Percentiles rank a stretch among this genome's conserved stretches.
These are phyloP conservation scores for Dryoscopus gambensis DNA, from an alignment of 2,113 vertebrate species.

Conservation along the genomic window DNA sequence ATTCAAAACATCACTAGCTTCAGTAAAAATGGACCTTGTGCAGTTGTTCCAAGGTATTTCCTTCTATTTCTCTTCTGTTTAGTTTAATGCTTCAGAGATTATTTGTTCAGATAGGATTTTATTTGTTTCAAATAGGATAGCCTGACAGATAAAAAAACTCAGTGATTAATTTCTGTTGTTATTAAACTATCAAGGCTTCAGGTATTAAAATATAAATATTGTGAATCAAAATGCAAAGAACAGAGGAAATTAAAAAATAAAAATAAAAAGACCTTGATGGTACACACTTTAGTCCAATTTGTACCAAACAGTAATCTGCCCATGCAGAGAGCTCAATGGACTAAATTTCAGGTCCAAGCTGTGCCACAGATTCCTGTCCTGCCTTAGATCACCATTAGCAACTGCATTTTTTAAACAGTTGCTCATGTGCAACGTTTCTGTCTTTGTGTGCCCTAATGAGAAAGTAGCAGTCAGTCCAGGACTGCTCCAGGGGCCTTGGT, in stretches of 20 bases:
- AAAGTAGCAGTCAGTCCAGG: background rate
- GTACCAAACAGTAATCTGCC: background rate
- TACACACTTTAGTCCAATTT: background rate
- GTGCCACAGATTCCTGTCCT: background rate
- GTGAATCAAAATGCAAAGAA: background rate
- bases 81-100: background rate
- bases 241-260: background rate
- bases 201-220: background rate
- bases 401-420: background rate
- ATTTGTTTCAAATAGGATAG: background rate
- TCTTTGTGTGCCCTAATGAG: background rate
- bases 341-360: background rate
- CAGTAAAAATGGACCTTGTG: background rate
- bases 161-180: background rate
- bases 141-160: background rate
- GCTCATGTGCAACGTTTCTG: background rate
- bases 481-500: background rate
- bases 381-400: background rate
- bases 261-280: background rate
- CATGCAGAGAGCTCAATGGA: background rate
- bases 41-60: background rate
- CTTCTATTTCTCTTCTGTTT: background rate
- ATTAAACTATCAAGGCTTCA: background rate
- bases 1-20: background rate
- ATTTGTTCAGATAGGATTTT: slow-evolving; percentile 5